Evolutionary conservation across 2,888 invertebrate species (phyloP).

Genomic region (Platyscelio sp.): DNA sequence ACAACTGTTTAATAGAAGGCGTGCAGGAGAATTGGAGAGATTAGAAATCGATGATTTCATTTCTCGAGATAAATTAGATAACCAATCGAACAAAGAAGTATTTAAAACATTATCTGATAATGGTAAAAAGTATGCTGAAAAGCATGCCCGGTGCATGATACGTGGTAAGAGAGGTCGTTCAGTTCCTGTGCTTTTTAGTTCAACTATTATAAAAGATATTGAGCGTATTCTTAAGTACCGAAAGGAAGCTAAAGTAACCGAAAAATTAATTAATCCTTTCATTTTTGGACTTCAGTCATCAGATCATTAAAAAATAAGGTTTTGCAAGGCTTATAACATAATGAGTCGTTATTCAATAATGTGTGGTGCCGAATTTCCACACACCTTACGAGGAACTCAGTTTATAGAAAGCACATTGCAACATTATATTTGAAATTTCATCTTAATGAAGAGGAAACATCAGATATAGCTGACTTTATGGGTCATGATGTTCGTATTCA

Average conservation of each 20-base stretch:
- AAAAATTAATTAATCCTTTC: slow-evolving; percentile 34
- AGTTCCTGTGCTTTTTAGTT: slow-evolving; percentile 24
- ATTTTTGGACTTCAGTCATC: slow-evolving; percentile 15
- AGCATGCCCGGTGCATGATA: slow-evolving; percentile 20
- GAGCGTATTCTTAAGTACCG: slow-evolving; percentile 17
- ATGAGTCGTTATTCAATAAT: background rate
- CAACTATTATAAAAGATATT: background rate
- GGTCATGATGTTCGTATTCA: slow-evolving; percentile 44
- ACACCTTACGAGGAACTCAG: slow-evolving; percentile 18
- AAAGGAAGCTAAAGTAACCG: background rate
- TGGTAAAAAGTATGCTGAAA: slow-evolving; percentile 2
- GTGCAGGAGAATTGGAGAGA: slow-evolving; percentile 47
- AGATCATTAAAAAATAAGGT: background rate
- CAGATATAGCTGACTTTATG: slow-evolving; percentile 30
- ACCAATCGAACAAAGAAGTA: background rate
- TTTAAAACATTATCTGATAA: background rate
- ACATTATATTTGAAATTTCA: slow-evolving; percentile 16
- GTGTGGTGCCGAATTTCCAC: slow-evolving; percentile 6
- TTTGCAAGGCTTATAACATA: slow-evolving; percentile 1
- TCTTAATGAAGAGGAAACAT: slow-evolving; percentile 5
- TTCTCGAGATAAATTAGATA: background rate
- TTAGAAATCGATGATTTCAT: slow-evolving; percentile 34
- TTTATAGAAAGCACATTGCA: slow-evolving; percentile 54
- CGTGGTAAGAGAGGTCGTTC: slow-evolving; percentile 31
- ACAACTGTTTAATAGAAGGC: slow-evolving; percentile 49